Evolutionary conservation across 2,797 vertebrate species (phyloP).

Genomic region (Phalloptychus januarius): DNA sequence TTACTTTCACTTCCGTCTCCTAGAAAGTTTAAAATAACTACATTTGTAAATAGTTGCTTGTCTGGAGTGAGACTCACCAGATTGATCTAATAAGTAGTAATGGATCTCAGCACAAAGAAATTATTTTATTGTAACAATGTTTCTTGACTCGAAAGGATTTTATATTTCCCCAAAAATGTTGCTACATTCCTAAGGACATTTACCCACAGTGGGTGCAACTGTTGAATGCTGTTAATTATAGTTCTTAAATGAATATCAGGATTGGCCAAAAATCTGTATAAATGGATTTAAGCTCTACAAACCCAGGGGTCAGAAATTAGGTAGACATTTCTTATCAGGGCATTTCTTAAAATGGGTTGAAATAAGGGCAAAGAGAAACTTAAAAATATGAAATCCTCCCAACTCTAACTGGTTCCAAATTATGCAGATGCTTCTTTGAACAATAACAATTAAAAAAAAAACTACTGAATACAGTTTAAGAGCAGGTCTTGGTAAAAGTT

Average conservation of each 20-base stretch:
- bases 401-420: not conserved
- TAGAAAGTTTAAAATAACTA: not conserved
- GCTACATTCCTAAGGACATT: not conserved
- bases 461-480: conserved; percentile 22
- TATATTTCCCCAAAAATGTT: not conserved
- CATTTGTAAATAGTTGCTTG: not conserved
- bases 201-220: not conserved
- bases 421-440: not conserved
- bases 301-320: not conserved
- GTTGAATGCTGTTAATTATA: not conserved
- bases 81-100: not conserved
- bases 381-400: not conserved
- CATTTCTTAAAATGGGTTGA: not conserved
- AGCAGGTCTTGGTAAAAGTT: conserved; percentile 56
- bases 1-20: not conserved
- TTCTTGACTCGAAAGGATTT: not conserved
- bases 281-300: not conserved
- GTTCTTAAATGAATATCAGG: not conserved
- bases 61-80: not conserved
- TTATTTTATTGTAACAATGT: not conserved
- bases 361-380: not conserved
- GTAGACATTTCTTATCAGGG: not conserved
- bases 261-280: not conserved
- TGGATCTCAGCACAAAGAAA: not conserved
- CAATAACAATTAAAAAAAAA: not conserved